These are phyloP conservation scores for Leptocoma aspasia DNA, from an alignment of 2,113 vertebrate genomes.

Conservation along the genomic window DNA sequence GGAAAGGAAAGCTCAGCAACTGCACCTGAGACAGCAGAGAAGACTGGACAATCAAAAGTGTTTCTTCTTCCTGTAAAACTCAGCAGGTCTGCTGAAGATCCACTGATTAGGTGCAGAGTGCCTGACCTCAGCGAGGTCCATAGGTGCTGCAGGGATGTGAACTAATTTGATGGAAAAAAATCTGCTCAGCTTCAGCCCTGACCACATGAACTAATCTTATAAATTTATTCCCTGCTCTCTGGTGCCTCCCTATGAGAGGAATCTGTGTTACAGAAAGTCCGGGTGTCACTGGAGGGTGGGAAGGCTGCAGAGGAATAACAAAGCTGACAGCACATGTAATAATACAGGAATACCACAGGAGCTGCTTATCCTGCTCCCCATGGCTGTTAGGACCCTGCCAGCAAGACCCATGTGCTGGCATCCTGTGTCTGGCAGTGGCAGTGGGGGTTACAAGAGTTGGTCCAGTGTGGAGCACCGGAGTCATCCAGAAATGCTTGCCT, in stretches of 20 bases:
- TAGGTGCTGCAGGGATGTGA: background rate
- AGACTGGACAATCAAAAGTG: background rate
- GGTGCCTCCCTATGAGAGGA: conserved; percentile 27
- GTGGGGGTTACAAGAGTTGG: background rate
- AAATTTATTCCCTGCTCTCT: conserved; percentile 22
- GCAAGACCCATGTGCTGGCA: background rate
- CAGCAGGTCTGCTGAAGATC: background rate
- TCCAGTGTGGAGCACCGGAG: background rate
- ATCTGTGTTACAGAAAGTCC: background rate
- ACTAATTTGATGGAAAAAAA: background rate
- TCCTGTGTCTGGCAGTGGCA: background rate
- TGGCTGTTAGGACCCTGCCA: background rate
- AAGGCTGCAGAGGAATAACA: background rate
- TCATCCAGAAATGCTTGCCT: background rate
- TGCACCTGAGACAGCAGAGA: background rate
- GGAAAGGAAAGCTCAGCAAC: background rate
- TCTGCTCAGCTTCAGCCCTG: background rate
- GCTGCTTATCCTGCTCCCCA: background rate
- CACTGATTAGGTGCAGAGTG: background rate
- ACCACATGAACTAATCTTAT: background rate
- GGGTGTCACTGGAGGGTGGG: background rate
- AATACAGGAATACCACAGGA: background rate
- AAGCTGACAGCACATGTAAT: background rate
- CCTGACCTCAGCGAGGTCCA: background rate
- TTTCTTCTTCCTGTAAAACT: background rate